These are phyloP conservation scores for Hyphantria cunea DNA, from an alignment of 1,140 invertebrate genomes.

Conservation along the genomic window DNA sequence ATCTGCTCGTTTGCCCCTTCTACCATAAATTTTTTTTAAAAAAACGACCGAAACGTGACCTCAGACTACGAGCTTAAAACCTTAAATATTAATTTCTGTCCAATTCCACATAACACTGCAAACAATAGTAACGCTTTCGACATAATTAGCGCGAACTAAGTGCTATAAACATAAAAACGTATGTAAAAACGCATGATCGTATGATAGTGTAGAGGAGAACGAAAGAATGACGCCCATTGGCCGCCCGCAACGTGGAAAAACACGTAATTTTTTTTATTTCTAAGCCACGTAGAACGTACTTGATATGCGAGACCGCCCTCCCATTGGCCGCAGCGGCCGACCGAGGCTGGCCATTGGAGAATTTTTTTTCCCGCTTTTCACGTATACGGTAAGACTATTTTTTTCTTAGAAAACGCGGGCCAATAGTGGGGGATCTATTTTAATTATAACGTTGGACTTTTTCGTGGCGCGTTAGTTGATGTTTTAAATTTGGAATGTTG, in stretches of 20 bases:
- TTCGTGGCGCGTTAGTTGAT: conserved; percentile 14
- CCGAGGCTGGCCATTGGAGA: conserved; percentile 60
- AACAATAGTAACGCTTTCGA: too few species aligned
- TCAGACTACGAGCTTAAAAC: too few species aligned
- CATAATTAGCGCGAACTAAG: conserved; percentile 6
- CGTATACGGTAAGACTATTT: conserved; percentile 66
- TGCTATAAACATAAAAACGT: conserved; percentile 27
- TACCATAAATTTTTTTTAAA: too few species aligned
- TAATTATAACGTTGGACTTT: conserved; percentile 73
- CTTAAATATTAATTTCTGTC: too few species aligned
- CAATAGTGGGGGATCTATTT: conserved; percentile 72
- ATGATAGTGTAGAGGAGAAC: conserved; percentile 66
- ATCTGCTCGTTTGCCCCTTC: too few species aligned
- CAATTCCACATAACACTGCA: too few species aligned
- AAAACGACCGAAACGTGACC: too few species aligned
- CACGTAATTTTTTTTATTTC: conserved; percentile 78
- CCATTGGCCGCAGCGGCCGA: conserved; percentile 55
- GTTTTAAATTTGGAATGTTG: conserved; percentile 24
- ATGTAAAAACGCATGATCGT: conserved; percentile 49
- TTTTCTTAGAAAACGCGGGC: conserved; percentile 67
- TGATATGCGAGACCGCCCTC: conserved; percentile 43
- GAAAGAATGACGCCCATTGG: conserved; percentile 55
- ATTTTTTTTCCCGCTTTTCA: conserved; percentile 76
- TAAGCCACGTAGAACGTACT: conserved; percentile 74
- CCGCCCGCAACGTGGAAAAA: conserved; percentile 70